Base-by-base conservation (phyloP, 1,140 invertebrate species). In the Microplitis demolitor region DNA sequence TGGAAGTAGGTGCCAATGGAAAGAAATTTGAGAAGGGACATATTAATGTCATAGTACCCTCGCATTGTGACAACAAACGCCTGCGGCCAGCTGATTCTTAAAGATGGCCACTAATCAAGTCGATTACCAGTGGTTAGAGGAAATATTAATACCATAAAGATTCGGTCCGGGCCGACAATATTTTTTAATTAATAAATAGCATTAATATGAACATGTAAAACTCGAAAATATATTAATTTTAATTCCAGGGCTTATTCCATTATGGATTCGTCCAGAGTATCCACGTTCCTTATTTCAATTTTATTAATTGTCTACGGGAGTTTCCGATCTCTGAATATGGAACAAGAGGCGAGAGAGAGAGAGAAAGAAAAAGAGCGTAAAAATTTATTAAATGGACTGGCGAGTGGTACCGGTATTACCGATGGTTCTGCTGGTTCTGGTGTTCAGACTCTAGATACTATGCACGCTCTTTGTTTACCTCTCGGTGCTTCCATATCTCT, bases 231-330 rank as follows among this genome's bases (percentile, higher is more conserved):
- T 16, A n/a, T 14, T 0, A 4, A 54, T 54, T 37, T 24, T 67
- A 31, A 62, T 83, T 87, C 34, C 79, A 92, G 95, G 95, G 95
- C 95, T 62, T 97, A 97, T 85, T 95, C 95, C 80, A 95, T 98
- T 82, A 96, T 98, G 93, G 97, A 98, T 89, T 98, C 97, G 54
- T 97, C 95, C 71, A 90, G 97, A 79, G 94, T 99, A 60, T 98
- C 97, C 60, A 98, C 97, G 76, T 98, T 98, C 88, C 90, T 98
- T 76, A 98, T 99, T 86, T 98, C 97, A 70, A 98, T 99, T 89
- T 90, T 98, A 77, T 91, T 99, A 56, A 99, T 99, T 79, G 97
- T 99, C 8, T 99, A 99, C 87, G 97, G 97, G 79, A 98, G 96
- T 86, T 94, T 91, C 87, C 93, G 96, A 80, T 97, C 95, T 67